Base-by-base conservation (phyloP, 2,888 invertebrate genomes). In the Syrphus vitripennis region DNA sequence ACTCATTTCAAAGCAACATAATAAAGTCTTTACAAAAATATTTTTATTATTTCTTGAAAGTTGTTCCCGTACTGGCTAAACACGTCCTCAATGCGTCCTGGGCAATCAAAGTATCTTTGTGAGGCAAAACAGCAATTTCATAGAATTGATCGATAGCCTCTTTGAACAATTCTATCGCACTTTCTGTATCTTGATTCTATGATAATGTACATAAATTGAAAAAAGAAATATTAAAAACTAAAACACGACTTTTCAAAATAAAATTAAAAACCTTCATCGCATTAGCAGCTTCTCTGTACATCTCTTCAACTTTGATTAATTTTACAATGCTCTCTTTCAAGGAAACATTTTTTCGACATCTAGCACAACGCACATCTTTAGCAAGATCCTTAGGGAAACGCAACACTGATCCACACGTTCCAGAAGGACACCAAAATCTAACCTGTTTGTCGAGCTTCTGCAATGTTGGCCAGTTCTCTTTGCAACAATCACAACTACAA, bases 401-500 rank as follows among this genome's bases (percentile, higher is more conserved):
- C n/a, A 94, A 92, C 37, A 93, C 87, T 63, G 93, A 90, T 0
- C 89, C 88, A 88, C 95, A 95, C 29, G 92, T 92, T 7, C 91
- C 88, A 3, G 93, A 93, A 0, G 94, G 91, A 88, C 95, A 95
- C 91, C 91, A 91, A 76, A 92, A 92, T 71, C 91, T 76, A 9
- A 91, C 91, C 87, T 90, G 91, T 88, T 91, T 93, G 79, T 93
- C 93, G 91, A 96, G 92, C 87, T 94, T 94, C 78, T 95, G 95
- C 59, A 96, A 92, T 0, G 93, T 91, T 0, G 96, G 96, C 97
- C 97, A 97, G 91, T 97, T 94, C 89, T 96, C 95, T 26, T 90
- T 92, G 89, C 97, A 97, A 2, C 97, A 95, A 63, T 91, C 89
- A 90, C 97, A 97, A 50, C 93, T 93, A 89, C 97, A 97, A 67